Percentiles rank a stretch among this genome's conserved stretches.
phyloP scores from a whole-genome alignment of 1,140 invertebrate species.

The Ceratitis capitata region DNA sequence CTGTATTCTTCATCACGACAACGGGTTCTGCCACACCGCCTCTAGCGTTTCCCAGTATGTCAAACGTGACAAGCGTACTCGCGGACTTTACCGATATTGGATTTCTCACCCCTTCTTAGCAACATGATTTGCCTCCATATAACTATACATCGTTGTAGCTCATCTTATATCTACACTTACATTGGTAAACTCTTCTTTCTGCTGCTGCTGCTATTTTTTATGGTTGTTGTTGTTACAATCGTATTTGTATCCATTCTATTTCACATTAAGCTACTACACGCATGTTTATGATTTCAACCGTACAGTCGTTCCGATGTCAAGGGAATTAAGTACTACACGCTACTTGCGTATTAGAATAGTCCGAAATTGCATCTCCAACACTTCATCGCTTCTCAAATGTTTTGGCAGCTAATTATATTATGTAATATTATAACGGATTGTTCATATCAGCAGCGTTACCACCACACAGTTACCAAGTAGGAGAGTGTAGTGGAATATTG shows the following conservation, averaged over 20 bases:
- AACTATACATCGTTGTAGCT: no score
- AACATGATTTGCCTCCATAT: no score
- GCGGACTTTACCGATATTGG: no score
- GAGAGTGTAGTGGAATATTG: no score
- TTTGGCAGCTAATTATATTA: not conserved
- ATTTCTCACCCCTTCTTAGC: no score
- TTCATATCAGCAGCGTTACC: not conserved
- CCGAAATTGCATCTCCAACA: not conserved
- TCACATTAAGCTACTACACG: not conserved
- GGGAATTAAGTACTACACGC: not conserved
- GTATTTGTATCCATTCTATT: not conserved
- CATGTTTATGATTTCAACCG: not conserved
- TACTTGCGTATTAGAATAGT: not conserved
- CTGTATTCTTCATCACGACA: no score
- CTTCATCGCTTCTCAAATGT: not conserved
- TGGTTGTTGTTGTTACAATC: not conserved
- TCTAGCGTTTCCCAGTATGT: no score
- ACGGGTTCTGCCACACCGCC: no score
- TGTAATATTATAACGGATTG: not conserved
- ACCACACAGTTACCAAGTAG: no score
- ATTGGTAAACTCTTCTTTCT: no score
- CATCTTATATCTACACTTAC: not conserved
- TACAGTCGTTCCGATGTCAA: not conserved
- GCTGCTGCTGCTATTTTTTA: not conserved
- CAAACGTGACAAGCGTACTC: no score